Conservation (phyloP, 2,888 invertebrate genomes). For the Tuta absoluta region DNA sequence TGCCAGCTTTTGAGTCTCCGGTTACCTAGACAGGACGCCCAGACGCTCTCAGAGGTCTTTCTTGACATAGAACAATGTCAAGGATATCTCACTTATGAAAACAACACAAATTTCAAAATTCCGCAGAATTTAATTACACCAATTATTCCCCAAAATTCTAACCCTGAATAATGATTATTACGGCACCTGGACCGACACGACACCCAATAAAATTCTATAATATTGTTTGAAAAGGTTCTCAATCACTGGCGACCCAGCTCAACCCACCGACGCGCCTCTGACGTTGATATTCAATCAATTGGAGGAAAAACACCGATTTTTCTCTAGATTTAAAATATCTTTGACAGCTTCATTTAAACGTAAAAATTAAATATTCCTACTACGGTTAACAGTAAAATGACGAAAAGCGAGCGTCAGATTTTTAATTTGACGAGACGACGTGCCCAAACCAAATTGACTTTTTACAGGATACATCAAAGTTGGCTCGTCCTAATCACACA, state of each 20-base stretch:
- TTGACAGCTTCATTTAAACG: slow-evolving; percentile 4
- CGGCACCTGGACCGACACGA: slow-evolving; percentile 8
- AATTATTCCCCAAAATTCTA: neutral
- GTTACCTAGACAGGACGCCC: no score
- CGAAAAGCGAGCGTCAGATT: neutral
- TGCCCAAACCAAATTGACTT: neutral
- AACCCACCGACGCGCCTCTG: slow-evolving; percentile 7
- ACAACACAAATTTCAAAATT: neutral
- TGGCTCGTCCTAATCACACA: neutral
- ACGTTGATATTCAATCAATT: slow-evolving; percentile 11
- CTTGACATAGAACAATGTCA: neutral
- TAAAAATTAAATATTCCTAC: no score
- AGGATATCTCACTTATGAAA: no score
- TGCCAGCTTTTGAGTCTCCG: no score
- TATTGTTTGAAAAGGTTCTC: slow-evolving; percentile 18
- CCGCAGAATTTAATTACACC: neutral
- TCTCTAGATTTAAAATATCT: neutral
- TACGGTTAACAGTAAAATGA: neutral
- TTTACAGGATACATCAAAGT: slow-evolving; percentile 4
- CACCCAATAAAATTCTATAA: slow-evolving; percentile 12
- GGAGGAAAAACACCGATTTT: neutral
- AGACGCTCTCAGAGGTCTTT: neutral
- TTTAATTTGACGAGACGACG: neutral
- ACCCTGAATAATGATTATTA: slow-evolving; percentile 1
- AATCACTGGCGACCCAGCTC: slow-evolving; percentile 14